phyloP scores from a whole-genome alignment of 1,140 invertebrate species.

The Drosophila subobscura region DNA sequence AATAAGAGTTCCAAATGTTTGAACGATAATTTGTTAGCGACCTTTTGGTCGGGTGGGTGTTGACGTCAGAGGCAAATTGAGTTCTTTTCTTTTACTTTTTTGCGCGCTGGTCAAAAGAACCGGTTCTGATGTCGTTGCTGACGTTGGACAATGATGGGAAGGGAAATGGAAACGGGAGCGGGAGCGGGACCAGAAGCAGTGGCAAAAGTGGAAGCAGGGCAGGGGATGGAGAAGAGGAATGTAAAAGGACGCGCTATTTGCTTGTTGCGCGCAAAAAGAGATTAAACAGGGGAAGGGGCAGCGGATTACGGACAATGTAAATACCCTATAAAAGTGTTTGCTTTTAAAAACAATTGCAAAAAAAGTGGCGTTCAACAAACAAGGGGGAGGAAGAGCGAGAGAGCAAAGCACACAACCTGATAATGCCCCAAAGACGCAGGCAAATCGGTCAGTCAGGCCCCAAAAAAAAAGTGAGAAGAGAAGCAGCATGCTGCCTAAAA shows the following conservation, averaged over 20 bases:
- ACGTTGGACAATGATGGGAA: constrained; percentile 53
- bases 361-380: constrained; percentile 36
- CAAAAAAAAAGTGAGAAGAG: constrained; percentile 51
- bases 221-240: constrained; percentile 12
- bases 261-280: constrained; percentile 47
- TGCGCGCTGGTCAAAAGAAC: constrained; percentile 69
- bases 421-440: constrained; percentile 13
- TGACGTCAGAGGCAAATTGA: constrained; percentile 73
- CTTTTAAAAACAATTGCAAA: constrained; percentile 19
- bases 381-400: neutral
- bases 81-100: constrained; percentile 52
- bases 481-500: constrained; percentile 38
- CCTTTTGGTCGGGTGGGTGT: constrained; percentile 53
- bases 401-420: constrained; percentile 31
- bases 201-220: neutral
- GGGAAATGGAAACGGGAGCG: neutral
- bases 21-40: constrained; percentile 24
- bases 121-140: constrained; percentile 60
- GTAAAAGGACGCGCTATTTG: constrained; percentile 33
- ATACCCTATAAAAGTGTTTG: constrained; percentile 33
- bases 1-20: neutral
- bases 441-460: constrained; percentile 47
- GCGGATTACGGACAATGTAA: constrained; percentile 1
- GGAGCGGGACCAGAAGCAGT: neutral
- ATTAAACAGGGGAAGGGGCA: constrained; percentile 12